Conservation (phyloP, 2,888 invertebrate species). For the Apoda limacodes region DNA sequence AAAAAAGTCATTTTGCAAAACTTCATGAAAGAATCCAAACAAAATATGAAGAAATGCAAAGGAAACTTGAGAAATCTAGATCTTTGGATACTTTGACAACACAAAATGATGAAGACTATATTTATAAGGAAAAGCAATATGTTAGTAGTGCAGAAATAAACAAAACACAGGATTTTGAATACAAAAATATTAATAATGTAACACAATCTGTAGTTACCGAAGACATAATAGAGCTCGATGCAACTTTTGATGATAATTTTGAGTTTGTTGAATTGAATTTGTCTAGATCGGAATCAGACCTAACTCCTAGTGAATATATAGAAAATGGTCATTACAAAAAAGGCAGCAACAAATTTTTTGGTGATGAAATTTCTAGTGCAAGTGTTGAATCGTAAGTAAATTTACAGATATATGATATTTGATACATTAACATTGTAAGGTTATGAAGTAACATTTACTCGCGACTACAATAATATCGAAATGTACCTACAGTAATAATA, state of each 20-base stretch:
- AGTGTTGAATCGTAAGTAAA: conserved; percentile 56
- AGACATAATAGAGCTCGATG: conserved; percentile 28
- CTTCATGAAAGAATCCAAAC: conserved; percentile 46
- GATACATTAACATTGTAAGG: no score
- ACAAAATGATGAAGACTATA: conserved; percentile 29
- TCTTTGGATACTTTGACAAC: conserved; percentile 40
- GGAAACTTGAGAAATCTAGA: conserved; percentile 46
- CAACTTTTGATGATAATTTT: conserved; percentile 27
- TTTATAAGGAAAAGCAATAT: conserved; percentile 26
- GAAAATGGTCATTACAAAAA: conserved; percentile 24
- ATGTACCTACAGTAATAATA: no score
- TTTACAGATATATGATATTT: no score
- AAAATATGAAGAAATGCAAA: conserved; percentile 54
- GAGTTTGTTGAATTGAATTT: conserved; percentile 28
- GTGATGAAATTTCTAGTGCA: conserved; percentile 27
- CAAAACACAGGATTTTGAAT: no score
- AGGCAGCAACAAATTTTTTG: conserved; percentile 27
- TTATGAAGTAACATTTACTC: no score
- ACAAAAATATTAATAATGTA: no score
- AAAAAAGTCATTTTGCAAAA: conserved; percentile 37
- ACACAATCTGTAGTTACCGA: conserved; percentile 28
- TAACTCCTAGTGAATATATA: conserved; percentile 24
- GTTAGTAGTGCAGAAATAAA: conserved; percentile 28
- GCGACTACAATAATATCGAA: no score
- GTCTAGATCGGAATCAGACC: conserved; percentile 25